Evolutionary conservation across 2,113 vertebrate genomes (phyloP).

Genomic region (Herpetotheres cachinnans): DNA sequence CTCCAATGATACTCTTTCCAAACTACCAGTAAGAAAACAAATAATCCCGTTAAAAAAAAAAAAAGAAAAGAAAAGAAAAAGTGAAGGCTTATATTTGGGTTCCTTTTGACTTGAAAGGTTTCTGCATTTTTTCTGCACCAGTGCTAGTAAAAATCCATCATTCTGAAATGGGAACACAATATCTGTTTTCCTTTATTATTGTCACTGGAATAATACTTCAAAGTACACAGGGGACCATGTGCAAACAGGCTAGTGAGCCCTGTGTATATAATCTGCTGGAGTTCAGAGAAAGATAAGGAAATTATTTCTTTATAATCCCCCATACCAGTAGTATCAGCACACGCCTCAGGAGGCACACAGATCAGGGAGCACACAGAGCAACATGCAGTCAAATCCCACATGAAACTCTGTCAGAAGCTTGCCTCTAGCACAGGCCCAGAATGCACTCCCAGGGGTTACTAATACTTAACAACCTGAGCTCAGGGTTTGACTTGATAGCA

Average conservation of each 20-base stretch:
- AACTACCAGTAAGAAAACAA: background rate
- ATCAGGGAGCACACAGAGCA: background rate
- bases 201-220: background rate
- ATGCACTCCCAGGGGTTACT: background rate
- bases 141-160: accelerated
- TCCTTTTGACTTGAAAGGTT: background rate
- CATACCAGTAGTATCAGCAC: background rate
- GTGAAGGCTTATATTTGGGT: background rate
- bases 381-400: accelerated
- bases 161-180: background rate
- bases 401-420: background rate
- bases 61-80: background rate
- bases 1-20: background rate
- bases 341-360: background rate
- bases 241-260: background rate
- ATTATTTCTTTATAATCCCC: background rate
- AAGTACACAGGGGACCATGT: background rate
- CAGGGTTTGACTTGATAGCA: background rate
- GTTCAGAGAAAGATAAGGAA: background rate
- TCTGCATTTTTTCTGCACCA: background rate
- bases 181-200: background rate
- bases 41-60: background rate
- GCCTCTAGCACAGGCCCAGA: background rate
- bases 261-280: background rate
- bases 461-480: background rate